Conservation (phyloP, 2,113 vertebrate species). For the Xerus inauris region DNA sequence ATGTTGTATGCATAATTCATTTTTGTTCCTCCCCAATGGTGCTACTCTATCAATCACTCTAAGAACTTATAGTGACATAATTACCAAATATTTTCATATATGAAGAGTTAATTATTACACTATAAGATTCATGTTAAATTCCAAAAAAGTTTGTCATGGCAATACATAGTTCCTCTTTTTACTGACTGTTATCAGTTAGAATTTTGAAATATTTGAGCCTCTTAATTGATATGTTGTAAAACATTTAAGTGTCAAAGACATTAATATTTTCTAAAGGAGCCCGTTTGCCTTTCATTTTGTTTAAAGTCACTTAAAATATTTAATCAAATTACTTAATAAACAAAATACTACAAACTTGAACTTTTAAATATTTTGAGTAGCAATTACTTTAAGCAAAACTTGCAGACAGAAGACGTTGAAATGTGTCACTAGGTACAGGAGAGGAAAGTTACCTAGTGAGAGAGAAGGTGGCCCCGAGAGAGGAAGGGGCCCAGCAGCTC, state of each 20-base stretch:
- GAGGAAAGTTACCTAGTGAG: neutral
- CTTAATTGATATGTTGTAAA: neutral
- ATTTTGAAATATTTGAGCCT: neutral
- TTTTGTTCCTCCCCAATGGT: neutral
- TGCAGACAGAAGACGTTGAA: neutral
- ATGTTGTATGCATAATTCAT: neutral
- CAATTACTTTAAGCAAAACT: neutral
- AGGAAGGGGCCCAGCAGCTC: too few relatives aligned
- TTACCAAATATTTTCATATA: neutral
- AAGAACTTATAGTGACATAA: neutral
- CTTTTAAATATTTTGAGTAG: neutral
- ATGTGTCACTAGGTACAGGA: neutral
- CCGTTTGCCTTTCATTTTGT: neutral
- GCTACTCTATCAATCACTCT: neutral
- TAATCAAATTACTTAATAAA: neutral
- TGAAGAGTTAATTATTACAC: neutral
- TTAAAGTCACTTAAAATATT: slow-evolving; percentile 20
- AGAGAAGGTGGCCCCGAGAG: too few relatives aligned
- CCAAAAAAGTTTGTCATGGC: neutral
- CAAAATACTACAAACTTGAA: neutral
- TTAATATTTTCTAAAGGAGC: neutral
- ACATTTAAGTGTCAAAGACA: neutral
- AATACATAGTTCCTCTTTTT: neutral
- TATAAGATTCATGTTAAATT: neutral
- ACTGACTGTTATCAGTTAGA: neutral